A percentile compares a stretch with the other conserved stretches of the same genome.
Evolutionary conservation across 2,113 vertebrate genomes (phyloP).

Genomic region (Oenanthe oenanthe): DNA sequence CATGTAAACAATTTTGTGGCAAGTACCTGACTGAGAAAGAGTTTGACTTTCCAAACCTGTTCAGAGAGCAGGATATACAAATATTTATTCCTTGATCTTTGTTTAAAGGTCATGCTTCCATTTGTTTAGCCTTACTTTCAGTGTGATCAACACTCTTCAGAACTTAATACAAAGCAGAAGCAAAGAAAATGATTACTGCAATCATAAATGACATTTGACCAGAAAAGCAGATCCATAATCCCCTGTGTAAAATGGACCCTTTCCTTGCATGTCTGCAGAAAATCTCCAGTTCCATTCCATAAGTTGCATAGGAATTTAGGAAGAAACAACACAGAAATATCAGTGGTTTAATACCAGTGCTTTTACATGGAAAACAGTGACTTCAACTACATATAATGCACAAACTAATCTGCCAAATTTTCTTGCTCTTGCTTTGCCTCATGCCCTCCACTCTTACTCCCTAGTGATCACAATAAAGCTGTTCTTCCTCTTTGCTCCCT

Average conservation of each 20-base stretch:
- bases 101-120: background rate
- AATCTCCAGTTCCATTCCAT: background rate
- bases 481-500: background rate
- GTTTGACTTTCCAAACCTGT: background rate
- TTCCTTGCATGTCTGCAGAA: background rate
- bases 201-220: background rate
- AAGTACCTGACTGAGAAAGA: background rate
- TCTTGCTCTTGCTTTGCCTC: background rate
- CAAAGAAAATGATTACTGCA: background rate
- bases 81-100: conserved; percentile 2
- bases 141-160: background rate
- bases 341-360: background rate
- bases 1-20: background rate
- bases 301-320: background rate
- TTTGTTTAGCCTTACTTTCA: background rate
- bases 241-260: background rate
- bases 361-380: background rate
- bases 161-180: background rate
- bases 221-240: background rate
- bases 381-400: background rate
- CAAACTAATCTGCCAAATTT: background rate
- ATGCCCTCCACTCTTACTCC: background rate
- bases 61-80: conserved; percentile 11
- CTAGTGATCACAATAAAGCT: background rate
- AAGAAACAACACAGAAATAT: background rate